A percentile compares a stretch with the other conserved stretches of the same genome.
Conservation (phyloP, 2,888 invertebrate genomes). For the Drosophila silvestris region DNA sequence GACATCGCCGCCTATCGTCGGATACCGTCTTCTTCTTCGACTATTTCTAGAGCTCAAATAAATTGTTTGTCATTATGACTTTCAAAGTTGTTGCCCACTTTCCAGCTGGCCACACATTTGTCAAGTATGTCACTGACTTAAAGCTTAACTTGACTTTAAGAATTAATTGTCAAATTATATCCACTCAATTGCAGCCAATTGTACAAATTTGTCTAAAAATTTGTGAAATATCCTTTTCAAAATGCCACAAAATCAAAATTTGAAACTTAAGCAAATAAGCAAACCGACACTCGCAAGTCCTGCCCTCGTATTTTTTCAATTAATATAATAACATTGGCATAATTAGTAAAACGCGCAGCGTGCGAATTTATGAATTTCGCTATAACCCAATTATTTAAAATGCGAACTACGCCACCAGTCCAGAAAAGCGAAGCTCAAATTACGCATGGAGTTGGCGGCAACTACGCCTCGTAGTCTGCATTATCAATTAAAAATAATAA, state of each 20-base stretch:
- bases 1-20: conserved; percentile 29
- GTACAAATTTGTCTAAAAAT: neutral
- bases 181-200: neutral
- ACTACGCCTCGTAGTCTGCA: conserved; percentile 17
- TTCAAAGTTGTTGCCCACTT: conserved; percentile 50
- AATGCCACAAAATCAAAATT: neutral
- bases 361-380: conserved; percentile 51
- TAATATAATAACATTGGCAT: conserved; percentile 50
- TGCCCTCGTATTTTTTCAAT: conserved; percentile 36
- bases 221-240: neutral
- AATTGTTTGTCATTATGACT: conserved; percentile 73
- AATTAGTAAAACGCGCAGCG: conserved; percentile 57
- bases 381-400: conserved; percentile 63
- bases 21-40: neutral
- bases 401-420: conserved; percentile 16
- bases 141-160: conserved; percentile 5
- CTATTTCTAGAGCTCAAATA: conserved; percentile 53
- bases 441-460: neutral
- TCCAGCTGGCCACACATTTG: conserved; percentile 35
- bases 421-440: conserved; percentile 29
- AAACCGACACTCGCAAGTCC: neutral
- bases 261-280: neutral
- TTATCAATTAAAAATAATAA: conserved; percentile 72
- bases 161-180: neutral
- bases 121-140: conserved; percentile 20